Percentiles rank a stretch among this genome's conserved stretches.
phyloP scores from a whole-genome alignment of 2,797 vertebrate genomes.

The Aphelocoma californica region DNA sequence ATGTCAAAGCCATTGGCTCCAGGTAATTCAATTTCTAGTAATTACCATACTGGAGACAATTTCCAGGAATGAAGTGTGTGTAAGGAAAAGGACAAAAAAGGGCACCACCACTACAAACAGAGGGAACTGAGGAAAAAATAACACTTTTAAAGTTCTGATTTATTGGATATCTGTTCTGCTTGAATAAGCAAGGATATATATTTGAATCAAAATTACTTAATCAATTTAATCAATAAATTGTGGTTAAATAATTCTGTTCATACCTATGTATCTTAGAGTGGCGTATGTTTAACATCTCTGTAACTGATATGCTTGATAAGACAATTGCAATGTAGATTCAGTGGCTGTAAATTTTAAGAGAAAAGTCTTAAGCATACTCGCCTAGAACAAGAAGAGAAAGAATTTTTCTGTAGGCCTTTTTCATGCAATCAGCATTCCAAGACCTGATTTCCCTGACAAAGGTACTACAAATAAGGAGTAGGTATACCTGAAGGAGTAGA shows the following conservation, averaged over 20 bases:
- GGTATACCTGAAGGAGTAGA: neutral
- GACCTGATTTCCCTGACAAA: slow-evolving; percentile 4
- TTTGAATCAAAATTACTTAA: neutral
- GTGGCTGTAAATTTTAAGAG: neutral
- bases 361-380: neutral
- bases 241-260: neutral
- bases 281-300: neutral
- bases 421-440: neutral
- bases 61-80: neutral
- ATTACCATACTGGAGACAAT: neutral
- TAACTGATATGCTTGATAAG: neutral
- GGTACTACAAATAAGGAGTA: slow-evolving; percentile 12
- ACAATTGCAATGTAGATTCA: neutral
- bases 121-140: neutral
- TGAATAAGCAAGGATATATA: neutral
- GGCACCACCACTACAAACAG: neutral
- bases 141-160: neutral
- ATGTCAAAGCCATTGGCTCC: neutral
- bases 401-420: neutral
- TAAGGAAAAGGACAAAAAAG: neutral
- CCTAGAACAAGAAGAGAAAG: neutral
- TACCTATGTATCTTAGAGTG: neutral
- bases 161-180: neutral
- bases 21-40: neutral
- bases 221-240: neutral